These are phyloP conservation scores for Bellardia pandia DNA, from an alignment of 2,888 invertebrate species.

Conservation along the genomic window DNA sequence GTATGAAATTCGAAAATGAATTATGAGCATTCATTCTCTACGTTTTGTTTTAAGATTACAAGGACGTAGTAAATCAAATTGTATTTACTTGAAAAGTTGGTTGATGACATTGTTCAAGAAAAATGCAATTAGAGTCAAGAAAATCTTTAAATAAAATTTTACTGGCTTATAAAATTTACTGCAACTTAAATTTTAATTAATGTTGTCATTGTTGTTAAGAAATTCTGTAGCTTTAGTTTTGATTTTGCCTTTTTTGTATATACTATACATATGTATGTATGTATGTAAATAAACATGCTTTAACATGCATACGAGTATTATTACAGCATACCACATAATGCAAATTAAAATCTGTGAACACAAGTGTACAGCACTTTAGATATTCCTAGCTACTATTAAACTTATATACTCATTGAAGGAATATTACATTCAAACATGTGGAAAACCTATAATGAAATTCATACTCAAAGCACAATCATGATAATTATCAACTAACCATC, in stretches of 20 bases:
- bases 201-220: not conserved
- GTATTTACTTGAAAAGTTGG: conserved; percentile 22
- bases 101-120: conserved; percentile 17
- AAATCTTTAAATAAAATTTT: not conserved
- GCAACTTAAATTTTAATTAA: not conserved
- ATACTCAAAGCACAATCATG: conserved; percentile 56
- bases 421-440: conserved; percentile 16
- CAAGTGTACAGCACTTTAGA: conserved; percentile 3
- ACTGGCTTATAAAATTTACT: not conserved
- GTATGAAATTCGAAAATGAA: conserved; percentile 52
- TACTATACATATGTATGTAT: no score
- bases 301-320: not conserved
- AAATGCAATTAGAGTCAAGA: conserved; percentile 33
- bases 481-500: conserved; percentile 57
- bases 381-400: not conserved
- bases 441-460: conserved; percentile 52
- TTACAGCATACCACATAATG: conserved; percentile 8
- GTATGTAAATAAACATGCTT: not conserved
- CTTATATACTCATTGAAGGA: not conserved
- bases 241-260: not conserved
- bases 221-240: not conserved
- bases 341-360: conserved; percentile 25
- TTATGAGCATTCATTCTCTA: conserved; percentile 23
- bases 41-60: conserved; percentile 44
- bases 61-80: conserved; percentile 58